Evolutionary conservation across 2,888 invertebrate species (phyloP), one percentile per base, ranked within the genome.

Genomic region (Aporophyla lueneburgensis): DNA sequence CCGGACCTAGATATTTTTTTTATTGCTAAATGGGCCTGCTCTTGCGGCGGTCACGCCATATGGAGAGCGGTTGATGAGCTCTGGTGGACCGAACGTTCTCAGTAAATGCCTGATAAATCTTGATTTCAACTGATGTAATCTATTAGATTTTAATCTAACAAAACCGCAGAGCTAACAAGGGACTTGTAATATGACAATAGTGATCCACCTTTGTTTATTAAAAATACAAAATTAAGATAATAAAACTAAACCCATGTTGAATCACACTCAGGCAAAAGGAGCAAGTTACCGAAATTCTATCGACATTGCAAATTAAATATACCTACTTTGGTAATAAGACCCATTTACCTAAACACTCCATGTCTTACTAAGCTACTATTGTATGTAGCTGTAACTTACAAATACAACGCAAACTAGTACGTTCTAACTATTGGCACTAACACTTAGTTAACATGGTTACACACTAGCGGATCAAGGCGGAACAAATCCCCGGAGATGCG

Each of bases 401-500:
- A 51, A 43, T 16, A 43, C 33, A 61, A 53, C n/a, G 19, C 27
- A 21, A 63, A 46, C 24, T 40, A 33, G 10, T 61, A 67, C n/a
- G 33, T 19, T 14, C 46, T 5, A 16, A 27, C 21, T 49, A 58
- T 63, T n/a, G 53, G 49, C 1, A 62, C 49, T 66, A 56, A n/a
- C 59, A 70, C 51, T 63, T 49, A 71, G 56, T 70, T 72, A 67
- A 73, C 70, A 69, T 63, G 72, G 81, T 79, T 62, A 68, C 40
- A 83, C 58, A n/a, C 58, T 66, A 49, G 46, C 53, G 80, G 90
- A 80, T 76, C 89, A 79, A 90, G 91, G 89, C 85, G 89, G 90
- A 93, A 91, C 89, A 90, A 84, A 78, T 88, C 91, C 89, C 88
- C 69, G 46, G 91, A 85, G 92, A 91, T 91, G 87, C 91, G 90